Evolutionary conservation across 2,797 vertebrate genomes (phyloP).

Genomic region (Pelobates cultripes): DNA sequence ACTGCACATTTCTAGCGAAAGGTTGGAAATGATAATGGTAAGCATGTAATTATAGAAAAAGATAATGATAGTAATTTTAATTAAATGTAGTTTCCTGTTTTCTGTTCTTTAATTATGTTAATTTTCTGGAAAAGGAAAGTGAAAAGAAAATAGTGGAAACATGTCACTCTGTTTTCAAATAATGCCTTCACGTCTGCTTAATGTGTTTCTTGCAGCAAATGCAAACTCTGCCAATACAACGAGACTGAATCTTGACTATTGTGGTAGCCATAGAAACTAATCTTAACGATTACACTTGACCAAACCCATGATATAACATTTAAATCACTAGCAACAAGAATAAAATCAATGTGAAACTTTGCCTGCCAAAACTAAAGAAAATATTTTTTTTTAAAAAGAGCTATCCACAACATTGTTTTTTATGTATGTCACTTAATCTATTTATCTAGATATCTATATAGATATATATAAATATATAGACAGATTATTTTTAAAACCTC

Average conservation of each 20-base stretch:
- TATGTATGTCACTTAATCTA: too few relatives aligned
- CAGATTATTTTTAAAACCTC: too few relatives aligned
- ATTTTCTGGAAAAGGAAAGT: constrained; percentile 38
- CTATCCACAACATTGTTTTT: too few relatives aligned
- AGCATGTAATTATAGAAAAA: constrained; percentile 45
- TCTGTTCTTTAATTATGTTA: constrained; percentile 50
- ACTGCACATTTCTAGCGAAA: constrained; percentile 37
- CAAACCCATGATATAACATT: too few relatives aligned
- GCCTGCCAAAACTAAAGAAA: too few relatives aligned
- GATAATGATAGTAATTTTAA: constrained; percentile 55
- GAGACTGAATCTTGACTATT: constrained; percentile 3
- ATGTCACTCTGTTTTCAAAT: constrained; percentile 21
- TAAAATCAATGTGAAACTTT: too few relatives aligned
- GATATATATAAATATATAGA: too few relatives aligned
- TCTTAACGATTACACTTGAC: too few relatives aligned
- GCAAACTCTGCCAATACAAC: not conserved
- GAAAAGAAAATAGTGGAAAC: constrained; percentile 22
- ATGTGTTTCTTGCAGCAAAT: constrained; percentile 5
- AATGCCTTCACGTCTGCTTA: constrained; percentile 3
- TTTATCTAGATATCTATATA: too few relatives aligned
- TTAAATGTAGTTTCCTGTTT: constrained; percentile 51
- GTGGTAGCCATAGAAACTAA: constrained; percentile 7
- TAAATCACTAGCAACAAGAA: too few relatives aligned
- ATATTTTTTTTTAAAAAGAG: too few relatives aligned
- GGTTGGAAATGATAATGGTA: constrained; percentile 48